These are phyloP conservation scores for Propithecus deckenii DNA, from an alignment of 2,797 vertebrate genomes.

Conservation along the genomic window DNA sequence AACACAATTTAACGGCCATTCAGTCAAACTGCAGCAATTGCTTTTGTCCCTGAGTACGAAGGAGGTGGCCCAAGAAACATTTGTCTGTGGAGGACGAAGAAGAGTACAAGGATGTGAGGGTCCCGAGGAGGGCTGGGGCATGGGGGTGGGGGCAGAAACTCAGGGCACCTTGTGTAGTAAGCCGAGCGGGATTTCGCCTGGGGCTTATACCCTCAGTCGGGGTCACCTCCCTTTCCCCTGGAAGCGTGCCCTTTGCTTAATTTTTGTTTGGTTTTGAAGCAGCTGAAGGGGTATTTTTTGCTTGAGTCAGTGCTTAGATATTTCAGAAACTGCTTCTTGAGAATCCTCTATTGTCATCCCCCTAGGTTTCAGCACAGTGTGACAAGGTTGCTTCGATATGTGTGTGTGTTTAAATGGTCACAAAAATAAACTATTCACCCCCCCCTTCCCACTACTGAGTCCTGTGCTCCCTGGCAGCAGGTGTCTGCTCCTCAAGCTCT, in stretches of 20 bases:
- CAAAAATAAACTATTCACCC: neutral
- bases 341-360: conserved; percentile 5
- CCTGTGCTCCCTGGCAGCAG: too few relatives aligned
- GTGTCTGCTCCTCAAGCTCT: neutral
- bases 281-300: conserved; percentile 50
- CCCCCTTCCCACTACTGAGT: neutral
- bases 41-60: neutral
- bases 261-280: conserved; percentile 34
- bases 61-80: neutral
- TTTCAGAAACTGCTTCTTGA: conserved; percentile 28
- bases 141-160: too few relatives aligned
- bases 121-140: neutral
- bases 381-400: conserved; percentile 54
- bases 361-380: neutral
- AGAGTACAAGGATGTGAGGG: neutral
- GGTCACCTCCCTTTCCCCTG: neutral
- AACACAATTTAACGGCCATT: conserved; percentile 32
- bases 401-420: neutral
- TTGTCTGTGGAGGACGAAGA: neutral
- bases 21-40: neutral
- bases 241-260: neutral
- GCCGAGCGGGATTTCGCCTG: accelerated
- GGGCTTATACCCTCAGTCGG: too few relatives aligned
- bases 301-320: conserved; percentile 63
- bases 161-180: neutral